Percentiles rank a stretch among this genome's conserved stretches.
Evolutionary conservation across 2,888 invertebrate species (phyloP).

Genomic region (Sphaerophoria taeniata): DNA sequence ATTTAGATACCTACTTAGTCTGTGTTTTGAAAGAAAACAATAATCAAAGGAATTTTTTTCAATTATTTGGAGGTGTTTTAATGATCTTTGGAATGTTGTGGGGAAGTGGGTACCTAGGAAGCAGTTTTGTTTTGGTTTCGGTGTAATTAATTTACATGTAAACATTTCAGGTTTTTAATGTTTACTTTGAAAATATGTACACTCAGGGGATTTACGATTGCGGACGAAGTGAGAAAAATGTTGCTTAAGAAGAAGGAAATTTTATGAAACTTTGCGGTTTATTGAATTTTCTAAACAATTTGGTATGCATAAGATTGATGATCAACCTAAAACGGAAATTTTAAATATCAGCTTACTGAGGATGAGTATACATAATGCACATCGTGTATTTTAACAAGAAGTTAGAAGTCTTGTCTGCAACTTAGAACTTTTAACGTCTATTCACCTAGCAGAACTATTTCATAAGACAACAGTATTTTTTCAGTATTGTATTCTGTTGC

Average conservation of each 20-base stretch:
- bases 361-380: no score
- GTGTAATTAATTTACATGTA: conserved; percentile 69
- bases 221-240: conserved; percentile 9
- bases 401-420: no score
- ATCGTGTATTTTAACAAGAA: no score
- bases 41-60: conserved; percentile 37
- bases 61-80: conserved; percentile 61
- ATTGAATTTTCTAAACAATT: no score
- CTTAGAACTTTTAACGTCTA: no score
- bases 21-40: conserved; percentile 13
- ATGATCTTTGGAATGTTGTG: conserved; percentile 29
- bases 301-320: no score
- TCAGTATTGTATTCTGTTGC: no score
- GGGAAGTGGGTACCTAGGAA: background rate
- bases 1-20: background rate
- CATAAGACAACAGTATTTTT: no score
- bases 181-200: background rate
- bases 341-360: background rate
- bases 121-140: conserved; percentile 53
- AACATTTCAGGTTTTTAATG: conserved; percentile 65
- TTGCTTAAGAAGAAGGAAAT: conserved; percentile 40
- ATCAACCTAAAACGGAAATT: no score
- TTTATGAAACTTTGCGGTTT: background rate
- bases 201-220: conserved; percentile 1
- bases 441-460: no score